These are phyloP conservation scores for Palythoa heliodiscus DNA, from an alignment of 92 coral and sea anemone genomes.

Conservation along the genomic window DNA sequence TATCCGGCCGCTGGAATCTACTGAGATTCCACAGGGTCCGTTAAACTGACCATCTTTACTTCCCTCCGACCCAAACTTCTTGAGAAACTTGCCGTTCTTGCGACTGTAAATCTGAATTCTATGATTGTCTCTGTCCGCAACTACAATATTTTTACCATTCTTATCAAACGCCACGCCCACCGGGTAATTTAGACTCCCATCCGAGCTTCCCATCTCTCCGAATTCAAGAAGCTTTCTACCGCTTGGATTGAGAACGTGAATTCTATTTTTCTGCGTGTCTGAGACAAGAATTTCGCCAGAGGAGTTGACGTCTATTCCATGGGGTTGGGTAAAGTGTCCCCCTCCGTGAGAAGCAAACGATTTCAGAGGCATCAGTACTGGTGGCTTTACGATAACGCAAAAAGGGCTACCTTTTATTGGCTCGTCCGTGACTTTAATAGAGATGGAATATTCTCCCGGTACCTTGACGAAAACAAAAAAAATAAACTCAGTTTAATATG, in stretches of 20 bases:
- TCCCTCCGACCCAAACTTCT: conserved; percentile 77
- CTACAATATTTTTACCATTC: conserved; percentile 70
- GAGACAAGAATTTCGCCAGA: conserved; percentile 75
- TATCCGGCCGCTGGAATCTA: conserved; percentile 74
- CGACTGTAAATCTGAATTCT: conserved; percentile 71
- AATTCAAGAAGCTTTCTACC: conserved; percentile 78
- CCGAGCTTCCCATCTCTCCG: conserved; percentile 67
- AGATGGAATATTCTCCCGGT: conserved; percentile 66
- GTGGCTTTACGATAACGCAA: conserved; percentile 67
- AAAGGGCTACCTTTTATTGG: conserved; percentile 80
- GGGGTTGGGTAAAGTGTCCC: conserved; percentile 84
- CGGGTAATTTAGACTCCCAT: conserved; percentile 78
- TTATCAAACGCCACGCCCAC: conserved; percentile 86
- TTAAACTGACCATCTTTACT: conserved; percentile 79
- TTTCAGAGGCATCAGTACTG: conserved; percentile 75
- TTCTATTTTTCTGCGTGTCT: conserved; percentile 84
- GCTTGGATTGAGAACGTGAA: conserved; percentile 66
- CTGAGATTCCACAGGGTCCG: conserved; percentile 72
- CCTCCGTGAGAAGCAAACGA: conserved; percentile 76
- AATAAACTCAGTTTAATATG: too few relatives aligned
- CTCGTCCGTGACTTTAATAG: conserved; percentile 61
- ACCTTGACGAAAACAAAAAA: neutral
- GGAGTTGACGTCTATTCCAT: conserved; percentile 78
- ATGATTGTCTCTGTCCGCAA: conserved; percentile 88
- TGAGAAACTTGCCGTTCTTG: conserved; percentile 75